Evolutionary conservation across 35 echinoderm and acorn worm genomes (phyloP), one percentile per base, ranked within the genome.

Genomic region (Apostichopus californicus): DNA sequence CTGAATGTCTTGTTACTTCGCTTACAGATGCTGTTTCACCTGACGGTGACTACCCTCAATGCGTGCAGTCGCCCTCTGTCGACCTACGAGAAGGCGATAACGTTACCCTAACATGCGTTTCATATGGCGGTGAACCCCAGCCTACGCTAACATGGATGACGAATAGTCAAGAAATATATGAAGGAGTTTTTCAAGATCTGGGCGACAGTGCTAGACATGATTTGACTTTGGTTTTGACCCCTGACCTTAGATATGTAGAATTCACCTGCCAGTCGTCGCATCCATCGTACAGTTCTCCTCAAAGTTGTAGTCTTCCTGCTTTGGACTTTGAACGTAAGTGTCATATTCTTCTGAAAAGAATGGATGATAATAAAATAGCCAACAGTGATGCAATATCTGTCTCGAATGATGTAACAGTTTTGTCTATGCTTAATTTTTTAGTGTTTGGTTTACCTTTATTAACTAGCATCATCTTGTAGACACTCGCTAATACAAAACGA

Each of bases 311-410:
- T 13, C 20, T 98, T 8, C 28, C 78, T 17, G 70, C 97, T 17
- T 78, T 98, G 0, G 58, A 78, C 8, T 96, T 98, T 90, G 81
- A 96, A 78, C 52, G 97, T 98, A 90, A 96, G 97, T 95, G 4
- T 10, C 18, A 17, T 46, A 2, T 46, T 46, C 3, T 46, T 46
- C 34, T 46, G 3, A 46, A 3, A 0, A 46, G 34, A 46, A 46
- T 25, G 25, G 25, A 25, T 28, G 26, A 28, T 28, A 25, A 25
- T 25, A 25, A 73, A 73, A 73, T 73, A 21, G 1, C 13, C 71
- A 73, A 21, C 13, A 73, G 21, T 15, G 21, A 21, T 73, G 13
- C 13, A 15, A 73, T 73, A 73, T 73, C 13, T 73, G 21, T 73
- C 1, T 73, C 1, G 1, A 34, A 34, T 34, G 28, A 34, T 34